Conservation (phyloP, 2,888 invertebrate species). For the Horisme vitalbata region DNA sequence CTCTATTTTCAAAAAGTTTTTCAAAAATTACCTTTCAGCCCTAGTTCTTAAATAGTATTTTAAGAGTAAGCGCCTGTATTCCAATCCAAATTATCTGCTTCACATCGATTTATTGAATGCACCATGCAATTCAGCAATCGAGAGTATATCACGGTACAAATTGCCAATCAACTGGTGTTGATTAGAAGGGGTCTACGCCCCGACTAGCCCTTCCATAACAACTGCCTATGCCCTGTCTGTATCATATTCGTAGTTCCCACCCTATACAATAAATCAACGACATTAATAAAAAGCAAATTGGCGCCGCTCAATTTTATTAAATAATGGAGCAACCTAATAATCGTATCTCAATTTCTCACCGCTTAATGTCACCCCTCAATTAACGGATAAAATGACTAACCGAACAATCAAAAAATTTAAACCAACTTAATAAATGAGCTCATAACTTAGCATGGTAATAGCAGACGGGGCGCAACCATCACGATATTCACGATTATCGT, state of each 20-base stretch:
- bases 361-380: conserved; percentile 59
- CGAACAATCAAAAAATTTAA: conserved; percentile 59
- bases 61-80: background rate
- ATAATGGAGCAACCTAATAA: conserved; percentile 62
- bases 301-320: conserved; percentile 55
- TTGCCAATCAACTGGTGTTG: conserved; percentile 69
- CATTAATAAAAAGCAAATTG: conserved; percentile 35
- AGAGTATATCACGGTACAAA: conserved; percentile 64
- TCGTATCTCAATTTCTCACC: conserved; percentile 69
- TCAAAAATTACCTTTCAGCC: no score
- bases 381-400: conserved; percentile 51
- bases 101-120: conserved; percentile 5
- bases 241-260: conserved; percentile 16
- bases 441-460: conserved; percentile 65
- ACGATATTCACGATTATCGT: conserved; percentile 71
- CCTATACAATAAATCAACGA: conserved; percentile 22
- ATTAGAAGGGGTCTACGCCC: conserved; percentile 45
- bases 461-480: conserved; percentile 66
- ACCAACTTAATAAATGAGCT: conserved; percentile 63
- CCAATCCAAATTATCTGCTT: conserved; percentile 2
- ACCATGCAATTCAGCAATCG: conserved; percentile 57
- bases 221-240: conserved; percentile 23
- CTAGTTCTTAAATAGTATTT: background rate
- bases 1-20: background rate
- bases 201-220: conserved; percentile 34